These are phyloP conservation scores for Lepidonotus clava DNA, from an alignment of 2,888 invertebrate species.

Conservation along the genomic window DNA sequence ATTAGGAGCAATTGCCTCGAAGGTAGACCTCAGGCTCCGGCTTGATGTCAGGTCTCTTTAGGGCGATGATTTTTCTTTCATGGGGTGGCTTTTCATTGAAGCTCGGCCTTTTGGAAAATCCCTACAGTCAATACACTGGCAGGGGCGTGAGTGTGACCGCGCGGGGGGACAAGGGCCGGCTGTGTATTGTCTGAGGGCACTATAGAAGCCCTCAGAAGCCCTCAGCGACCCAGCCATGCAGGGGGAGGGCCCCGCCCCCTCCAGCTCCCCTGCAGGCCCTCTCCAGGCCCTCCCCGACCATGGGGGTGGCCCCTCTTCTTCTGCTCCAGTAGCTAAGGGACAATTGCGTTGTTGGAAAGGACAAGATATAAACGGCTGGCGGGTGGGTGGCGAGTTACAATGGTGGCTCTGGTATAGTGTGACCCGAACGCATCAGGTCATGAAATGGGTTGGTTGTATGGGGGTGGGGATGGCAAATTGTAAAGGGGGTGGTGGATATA, in stretches of 20 bases:
- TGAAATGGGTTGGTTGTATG: background rate
- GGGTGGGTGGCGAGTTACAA: background rate
- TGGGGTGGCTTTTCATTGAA: background rate
- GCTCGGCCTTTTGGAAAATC: background rate
- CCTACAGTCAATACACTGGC: background rate
- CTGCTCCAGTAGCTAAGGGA: no score
- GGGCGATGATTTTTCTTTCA: background rate
- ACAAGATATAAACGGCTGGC: background rate
- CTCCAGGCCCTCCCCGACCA: background rate
- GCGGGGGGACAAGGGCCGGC: background rate
- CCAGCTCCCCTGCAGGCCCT: no score
- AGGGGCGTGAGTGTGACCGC: background rate
- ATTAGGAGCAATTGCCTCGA: background rate
- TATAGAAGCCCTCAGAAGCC: no score
- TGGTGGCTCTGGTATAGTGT: background rate
- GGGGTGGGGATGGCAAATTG: no score
- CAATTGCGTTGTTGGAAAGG: background rate
- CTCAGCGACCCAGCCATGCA: no score
- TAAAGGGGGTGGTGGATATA: constrained; percentile 20
- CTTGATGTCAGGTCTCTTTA: no score
- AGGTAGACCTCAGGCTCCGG: background rate
- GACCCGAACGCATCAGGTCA: background rate
- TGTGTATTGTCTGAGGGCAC: background rate
- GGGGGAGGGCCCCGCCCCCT: no score
- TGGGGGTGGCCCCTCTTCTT: background rate